Evolutionary conservation across 2,888 invertebrate genomes (phyloP), one percentile per base, ranked within the genome.

Genomic region (Lasius platythorax): DNA sequence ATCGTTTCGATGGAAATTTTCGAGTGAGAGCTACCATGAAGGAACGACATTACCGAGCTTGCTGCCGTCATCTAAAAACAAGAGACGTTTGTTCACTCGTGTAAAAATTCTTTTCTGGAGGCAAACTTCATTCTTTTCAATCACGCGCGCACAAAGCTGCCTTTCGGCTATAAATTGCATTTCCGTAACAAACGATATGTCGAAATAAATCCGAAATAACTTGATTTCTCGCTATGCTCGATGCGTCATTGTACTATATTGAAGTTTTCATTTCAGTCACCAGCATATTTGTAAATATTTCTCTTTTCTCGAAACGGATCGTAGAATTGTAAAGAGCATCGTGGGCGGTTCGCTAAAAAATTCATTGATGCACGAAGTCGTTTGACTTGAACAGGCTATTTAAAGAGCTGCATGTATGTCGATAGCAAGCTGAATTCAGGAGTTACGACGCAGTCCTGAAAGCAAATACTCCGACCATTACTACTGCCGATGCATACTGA

Each of bases 1-100:
- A 53, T 56, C 53, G 53, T 78, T 78, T 43, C n/a, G 40, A 67
- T 76, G 28, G 30, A 40, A 43, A 58, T 79, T 79, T 50, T 79
- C 43, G 30, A 58, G 18, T 28, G n/a, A 58, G 30, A 68, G 56
- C 68, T 53, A 18, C 53, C 18, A 58, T 3, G 43, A n/a, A 56
- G 9, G 33, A 40, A 67, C 18, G 30, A 43, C 12, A n/a, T 70
- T 33, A 78, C 53, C 5, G 68, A 68, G 67, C 8, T 67, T 56
- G n/a, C 30, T n/a, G 40, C 56, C 11, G 40, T 43, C 40, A 40
- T 78, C 28, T 43, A 30, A 68, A 78, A 68, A 40, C 67, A 78
- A 78, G 11, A 40, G 23, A 30, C 30, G n/a, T 43, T 58, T 79
- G 5, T n/a, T 53, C 70, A 33, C 12, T 56, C 28, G 40, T 67